Percentiles rank a stretch among this genome's conserved stretches.
These are phyloP conservation scores for Blera fallax DNA, from an alignment of 2,888 invertebrate species.

Conservation along the genomic window DNA sequence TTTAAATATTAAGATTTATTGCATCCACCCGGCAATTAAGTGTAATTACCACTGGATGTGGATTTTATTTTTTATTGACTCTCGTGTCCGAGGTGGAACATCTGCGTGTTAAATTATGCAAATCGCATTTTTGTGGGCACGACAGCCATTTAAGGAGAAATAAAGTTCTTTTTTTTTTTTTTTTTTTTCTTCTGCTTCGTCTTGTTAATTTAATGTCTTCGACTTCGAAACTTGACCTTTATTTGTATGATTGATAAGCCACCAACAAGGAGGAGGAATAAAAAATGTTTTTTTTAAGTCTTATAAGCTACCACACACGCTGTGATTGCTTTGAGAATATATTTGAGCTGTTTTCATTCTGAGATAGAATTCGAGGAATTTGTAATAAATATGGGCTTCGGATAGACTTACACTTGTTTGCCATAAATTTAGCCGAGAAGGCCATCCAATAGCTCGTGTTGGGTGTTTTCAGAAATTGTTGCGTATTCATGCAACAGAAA, in stretches of 20 bases:
- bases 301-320: background rate
- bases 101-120: conserved; percentile 61
- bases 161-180: background rate
- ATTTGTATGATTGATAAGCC: conserved; percentile 37
- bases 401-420: background rate
- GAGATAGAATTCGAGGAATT: background rate
- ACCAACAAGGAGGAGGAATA: background rate
- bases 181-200: background rate
- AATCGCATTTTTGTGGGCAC: conserved; percentile 25
- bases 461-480: no score
- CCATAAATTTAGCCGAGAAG: background rate
- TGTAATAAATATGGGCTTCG: background rate
- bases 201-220: background rate
- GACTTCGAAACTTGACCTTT: conserved; percentile 22
- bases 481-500: no score
- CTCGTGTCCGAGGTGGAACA: conserved; percentile 10
- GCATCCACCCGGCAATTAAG: conserved; percentile 52
- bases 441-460: background rate
- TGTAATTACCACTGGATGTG: conserved; percentile 47
- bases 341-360: background rate
- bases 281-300: background rate
- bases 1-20: conserved; percentile 47
- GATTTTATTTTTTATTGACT: conserved; percentile 39
- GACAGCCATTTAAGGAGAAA: conserved; percentile 41
- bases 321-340: background rate